These are phyloP conservation scores for Sinella curviseta DNA, from an alignment of 1,140 invertebrate species.

Conservation along the genomic window DNA sequence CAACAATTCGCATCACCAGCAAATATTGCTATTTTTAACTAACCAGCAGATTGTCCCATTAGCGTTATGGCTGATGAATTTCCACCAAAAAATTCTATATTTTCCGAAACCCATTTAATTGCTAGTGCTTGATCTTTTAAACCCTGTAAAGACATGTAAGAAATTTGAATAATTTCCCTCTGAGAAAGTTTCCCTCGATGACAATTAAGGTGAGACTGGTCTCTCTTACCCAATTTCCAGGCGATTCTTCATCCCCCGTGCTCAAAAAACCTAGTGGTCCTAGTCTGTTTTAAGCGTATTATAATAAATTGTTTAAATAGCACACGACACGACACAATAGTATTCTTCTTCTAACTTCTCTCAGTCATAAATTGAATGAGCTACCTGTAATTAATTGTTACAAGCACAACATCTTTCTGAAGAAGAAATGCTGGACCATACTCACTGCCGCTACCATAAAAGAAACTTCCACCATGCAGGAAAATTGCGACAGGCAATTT, in stretches of 20 bases:
- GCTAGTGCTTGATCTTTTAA: slow-evolving; percentile 3
- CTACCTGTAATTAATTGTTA: background rate
- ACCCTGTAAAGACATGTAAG: background rate
- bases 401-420: background rate
- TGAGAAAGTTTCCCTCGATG: no score
- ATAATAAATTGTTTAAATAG: no score
- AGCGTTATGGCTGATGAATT: background rate
- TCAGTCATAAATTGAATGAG: background rate
- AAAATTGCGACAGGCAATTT: background rate
- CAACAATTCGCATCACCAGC: background rate
- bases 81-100: background rate
- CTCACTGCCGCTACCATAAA: background rate
- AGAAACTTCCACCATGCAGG: slow-evolving; percentile 1
- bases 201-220: no score
- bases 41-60: background rate
- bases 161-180: no score
- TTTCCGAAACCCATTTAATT: background rate
- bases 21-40: background rate
- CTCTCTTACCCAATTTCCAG: slow-evolving; percentile 11
- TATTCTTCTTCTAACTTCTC: no score
- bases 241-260: background rate
- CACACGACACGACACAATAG: no score
- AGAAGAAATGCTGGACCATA: background rate
- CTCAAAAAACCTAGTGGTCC: background rate
- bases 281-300: no score